Evolutionary conservation across 2,113 vertebrate species (phyloP), one percentile per base, ranked within the genome.

Genomic region (Mus spicilegus): DNA sequence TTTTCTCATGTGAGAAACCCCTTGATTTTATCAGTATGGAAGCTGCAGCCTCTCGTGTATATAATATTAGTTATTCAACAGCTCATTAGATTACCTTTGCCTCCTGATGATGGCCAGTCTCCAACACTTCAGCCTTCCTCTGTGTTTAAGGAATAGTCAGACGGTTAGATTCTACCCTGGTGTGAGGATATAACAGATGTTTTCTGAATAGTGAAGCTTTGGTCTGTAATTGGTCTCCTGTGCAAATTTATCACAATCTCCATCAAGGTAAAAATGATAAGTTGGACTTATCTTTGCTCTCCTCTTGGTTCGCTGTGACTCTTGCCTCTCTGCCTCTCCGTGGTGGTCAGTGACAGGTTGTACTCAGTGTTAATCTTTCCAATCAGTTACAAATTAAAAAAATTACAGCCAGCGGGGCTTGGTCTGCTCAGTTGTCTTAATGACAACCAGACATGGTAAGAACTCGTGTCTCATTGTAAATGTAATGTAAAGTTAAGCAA

Each of bases 401-500:
- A 89, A 75, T 84, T 22, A 39, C 12, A 16, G 39, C 61, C 90
- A 69, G 13, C 30, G 30, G 73, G 77, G 49, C 12, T 84, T 90
- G 92, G 10, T 24, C 58, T 17, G 46, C 39, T 63, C 39, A 7
- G 16, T 72, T 84, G 80, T 56, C 95, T 80, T 70, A 82, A 82
- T 39, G 8, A 0, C 65, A 20, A 58, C 94, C 39, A 93, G 93
- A 93, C n/a, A 51, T 75, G 56, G 73, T 87, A 63, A 84, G 93
- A 95, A 87, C 93, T 91, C 63, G 19, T 33, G 73, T 95, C 67
- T 95, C 90, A n/a, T 49, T 85, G 90, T 92, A 69, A 95, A 69
- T 78, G 30, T 96, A 78, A 96, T 94, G 95, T 93, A 95, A 95
- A 95, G 96, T 93, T 81, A 89, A 95, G 26, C 92, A 56, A 17